Evolutionary conservation across 2,797 vertebrate species (phyloP).

Genomic region (Malurus leucopterus): DNA sequence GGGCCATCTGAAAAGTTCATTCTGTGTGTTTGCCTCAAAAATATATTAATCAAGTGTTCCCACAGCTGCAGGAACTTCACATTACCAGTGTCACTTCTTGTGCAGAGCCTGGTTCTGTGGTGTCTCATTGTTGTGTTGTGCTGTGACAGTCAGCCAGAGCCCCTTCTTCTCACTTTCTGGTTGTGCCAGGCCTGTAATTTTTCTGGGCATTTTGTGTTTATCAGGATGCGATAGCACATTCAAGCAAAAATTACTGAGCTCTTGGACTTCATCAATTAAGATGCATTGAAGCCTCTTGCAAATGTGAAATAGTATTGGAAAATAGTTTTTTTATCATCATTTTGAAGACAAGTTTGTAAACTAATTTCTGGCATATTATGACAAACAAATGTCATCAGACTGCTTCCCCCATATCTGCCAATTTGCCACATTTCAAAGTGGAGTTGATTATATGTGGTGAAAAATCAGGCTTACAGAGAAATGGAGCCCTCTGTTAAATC

Average conservation of each 20-base stretch:
- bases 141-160: background rate
- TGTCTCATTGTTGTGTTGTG: background rate
- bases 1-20: background rate
- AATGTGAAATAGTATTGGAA: slow-evolving; percentile 35
- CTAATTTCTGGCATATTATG: slow-evolving; percentile 49
- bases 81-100: accelerated
- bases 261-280: slow-evolving; percentile 29
- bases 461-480: background rate
- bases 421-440: background rate
- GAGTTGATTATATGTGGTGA: slow-evolving; percentile 8
- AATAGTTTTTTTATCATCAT: slow-evolving; percentile 16
- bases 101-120: background rate
- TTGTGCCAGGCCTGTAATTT: slow-evolving; percentile 9
- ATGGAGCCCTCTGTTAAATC: slow-evolving; percentile 3
- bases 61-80: background rate
- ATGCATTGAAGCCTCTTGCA: slow-evolving; percentile 17
- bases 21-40: background rate
- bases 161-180: background rate
- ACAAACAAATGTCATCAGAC: slow-evolving; percentile 48
- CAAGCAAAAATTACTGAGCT: slow-evolving; percentile 9
- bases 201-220: background rate
- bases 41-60: background rate
- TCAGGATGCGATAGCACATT: background rate
- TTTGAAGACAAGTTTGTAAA: slow-evolving; percentile 53
- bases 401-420: slow-evolving; percentile 34